Percentiles rank a stretch among this genome's conserved stretches.
Conservation (phyloP, 2,888 invertebrate genomes). For the Hemicrepidius hirtus region DNA sequence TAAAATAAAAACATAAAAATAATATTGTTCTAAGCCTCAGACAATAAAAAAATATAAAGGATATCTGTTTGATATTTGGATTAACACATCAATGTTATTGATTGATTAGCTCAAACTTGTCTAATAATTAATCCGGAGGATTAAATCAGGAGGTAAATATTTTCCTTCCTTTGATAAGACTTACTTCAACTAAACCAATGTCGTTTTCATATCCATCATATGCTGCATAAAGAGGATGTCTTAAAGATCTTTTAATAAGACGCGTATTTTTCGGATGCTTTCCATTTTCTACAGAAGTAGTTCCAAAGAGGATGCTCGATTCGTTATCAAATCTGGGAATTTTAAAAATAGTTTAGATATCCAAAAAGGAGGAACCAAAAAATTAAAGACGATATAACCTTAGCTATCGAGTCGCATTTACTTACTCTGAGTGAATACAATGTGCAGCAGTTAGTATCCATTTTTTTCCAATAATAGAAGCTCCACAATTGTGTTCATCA, state of each 20-base stretch:
- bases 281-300: conserved; percentile 43
- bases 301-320: conserved; percentile 52
- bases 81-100: too few relatives aligned
- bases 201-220: conserved; percentile 53
- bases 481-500: conserved; percentile 56
- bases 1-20: too few relatives aligned
- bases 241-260: conserved; percentile 41
- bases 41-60: too few relatives aligned
- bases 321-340: conserved; percentile 15
- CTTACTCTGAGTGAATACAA: conserved; percentile 54
- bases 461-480: conserved; percentile 54
- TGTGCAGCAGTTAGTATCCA: conserved; percentile 59
- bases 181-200: conserved; percentile 55
- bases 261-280: conserved; percentile 29
- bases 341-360: not conserved
- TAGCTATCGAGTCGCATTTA: too few relatives aligned
- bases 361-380: too few relatives aligned
- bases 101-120: too few relatives aligned
- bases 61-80: too few relatives aligned
- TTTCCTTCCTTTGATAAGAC: conserved; percentile 1
- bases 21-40: too few relatives aligned
- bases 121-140: too few relatives aligned
- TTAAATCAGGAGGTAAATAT: not conserved
- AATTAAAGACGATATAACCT: too few relatives aligned
- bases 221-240: conserved; percentile 49